Evolutionary conservation across 2,113 vertebrate species (phyloP), one percentile per base, ranked within the genome.

Genomic region (Prietella phreatophila): DNA sequence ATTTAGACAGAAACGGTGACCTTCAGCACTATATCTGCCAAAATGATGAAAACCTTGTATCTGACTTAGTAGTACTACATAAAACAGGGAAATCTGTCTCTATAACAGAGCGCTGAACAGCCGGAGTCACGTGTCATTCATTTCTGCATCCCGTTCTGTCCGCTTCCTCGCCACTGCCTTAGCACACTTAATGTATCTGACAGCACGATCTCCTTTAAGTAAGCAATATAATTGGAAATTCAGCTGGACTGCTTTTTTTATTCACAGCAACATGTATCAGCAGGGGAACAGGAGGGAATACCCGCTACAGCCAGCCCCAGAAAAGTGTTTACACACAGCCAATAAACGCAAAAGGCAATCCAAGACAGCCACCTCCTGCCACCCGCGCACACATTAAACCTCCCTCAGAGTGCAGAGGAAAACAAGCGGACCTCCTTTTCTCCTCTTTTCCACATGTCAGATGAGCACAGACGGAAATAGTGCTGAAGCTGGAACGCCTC

Each of bases 161-260:
- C 11, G 42, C 58, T 83, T 61, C 61, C 69, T 55, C 17, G 65
- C 69, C 47, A 17, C 88, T 90, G 88, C 78, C 65, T 61, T 71
- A 42, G 69, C 89, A 61, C 53, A 87, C 60, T 85, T 82, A 84
- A 87, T 76, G 55, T 78, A 78, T 88, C 71, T 82, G 89, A 92
- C 88, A 91, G 78, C 85, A 65, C 82, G 84, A 90, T 92, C 86
- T 90, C 85, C 90, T 92, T 90, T 84, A 85, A 83, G 89, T 85
- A 85, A 73, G 89, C 85, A 91, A 90, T 85, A 91, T 91, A 91
- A 93, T 92, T 90, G 91, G 87, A 90, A 88, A 84, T 87, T 86
- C 56, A 65, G 87, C 73, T 39, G 78, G 86, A 85, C 65, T 13
- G 63, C 87, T 88, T 87, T 90, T 88, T 90, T 84, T 91, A 84